Evolutionary conservation across 2,888 invertebrate genomes (phyloP).

Genomic region (Drosophila merina): DNA sequence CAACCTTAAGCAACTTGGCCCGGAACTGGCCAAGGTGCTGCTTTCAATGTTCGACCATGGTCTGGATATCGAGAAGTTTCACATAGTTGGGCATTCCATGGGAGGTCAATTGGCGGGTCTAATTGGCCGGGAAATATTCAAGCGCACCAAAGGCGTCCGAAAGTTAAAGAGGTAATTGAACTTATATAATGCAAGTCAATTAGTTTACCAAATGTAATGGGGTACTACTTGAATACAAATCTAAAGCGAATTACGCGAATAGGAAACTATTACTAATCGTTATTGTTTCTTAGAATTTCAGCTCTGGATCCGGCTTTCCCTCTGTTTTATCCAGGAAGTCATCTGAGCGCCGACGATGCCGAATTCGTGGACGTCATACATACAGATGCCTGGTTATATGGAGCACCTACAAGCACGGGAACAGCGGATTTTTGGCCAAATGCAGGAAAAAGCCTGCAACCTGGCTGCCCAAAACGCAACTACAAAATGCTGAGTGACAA

Average conservation of each 20-base stretch:
- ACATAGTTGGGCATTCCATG: slow-evolving; percentile 83
- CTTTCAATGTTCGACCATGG: slow-evolving; percentile 80
- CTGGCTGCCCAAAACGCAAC: slow-evolving; percentile 85
- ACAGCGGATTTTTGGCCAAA: slow-evolving; percentile 88
- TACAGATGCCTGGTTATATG: slow-evolving; percentile 87
- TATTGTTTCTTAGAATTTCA: slow-evolving; percentile 84
- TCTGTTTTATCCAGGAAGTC: slow-evolving; percentile 84
- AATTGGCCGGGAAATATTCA: slow-evolving; percentile 76
- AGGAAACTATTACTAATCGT: too few species aligned
- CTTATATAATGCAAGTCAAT: not conserved
- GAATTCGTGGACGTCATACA: slow-evolving; percentile 89
- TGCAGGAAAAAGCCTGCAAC: slow-evolving; percentile 86
- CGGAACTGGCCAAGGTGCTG: slow-evolving; percentile 77
- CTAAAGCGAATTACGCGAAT: not conserved
- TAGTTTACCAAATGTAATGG: not conserved
- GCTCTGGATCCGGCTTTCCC: slow-evolving; percentile 87
- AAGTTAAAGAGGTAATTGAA: slow-evolving; percentile 58
- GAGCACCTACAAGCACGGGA: slow-evolving; percentile 86
- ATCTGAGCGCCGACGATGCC: slow-evolving; percentile 85
- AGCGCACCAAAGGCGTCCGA: slow-evolving; percentile 56
- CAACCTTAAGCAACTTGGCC: slow-evolving; percentile 81
- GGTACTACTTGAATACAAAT: not conserved
- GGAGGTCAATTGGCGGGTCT: slow-evolving; percentile 83
- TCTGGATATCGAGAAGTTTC: slow-evolving; percentile 77
- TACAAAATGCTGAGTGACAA: slow-evolving; percentile 82